Conservation (phyloP, 2,888 invertebrate species). For the Sinohyriopsis cumingii region DNA sequence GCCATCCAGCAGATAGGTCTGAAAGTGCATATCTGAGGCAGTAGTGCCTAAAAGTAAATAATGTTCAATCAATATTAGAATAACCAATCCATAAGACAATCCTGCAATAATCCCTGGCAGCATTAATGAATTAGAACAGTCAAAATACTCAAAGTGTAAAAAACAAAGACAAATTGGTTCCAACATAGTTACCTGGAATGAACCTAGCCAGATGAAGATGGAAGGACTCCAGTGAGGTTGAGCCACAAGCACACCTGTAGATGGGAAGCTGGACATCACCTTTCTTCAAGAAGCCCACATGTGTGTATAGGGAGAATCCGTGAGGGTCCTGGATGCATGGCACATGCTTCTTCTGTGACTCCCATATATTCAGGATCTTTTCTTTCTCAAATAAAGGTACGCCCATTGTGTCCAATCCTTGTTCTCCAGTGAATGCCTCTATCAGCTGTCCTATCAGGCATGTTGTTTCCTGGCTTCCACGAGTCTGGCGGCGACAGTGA, state of each 20-base stretch:
- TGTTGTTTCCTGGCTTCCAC: conserved; percentile 23
- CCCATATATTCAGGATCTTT: conserved; percentile 16
- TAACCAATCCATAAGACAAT: too few species aligned
- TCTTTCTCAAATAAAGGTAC: conserved; percentile 27
- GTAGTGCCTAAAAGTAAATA: conserved; percentile 20
- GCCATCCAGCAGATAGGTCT: conserved; percentile 38
- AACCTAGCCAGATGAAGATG: conserved; percentile 37
- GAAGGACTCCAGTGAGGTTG: conserved; percentile 40
- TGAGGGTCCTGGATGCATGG: conserved; percentile 35
- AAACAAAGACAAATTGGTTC: too few species aligned
- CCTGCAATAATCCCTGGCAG: not conserved
- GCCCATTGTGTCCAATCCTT: conserved; percentile 26
- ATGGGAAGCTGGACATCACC: conserved; percentile 17
- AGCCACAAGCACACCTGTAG: conserved; percentile 36
- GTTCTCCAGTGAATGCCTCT: conserved; percentile 20
- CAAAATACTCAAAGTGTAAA: too few species aligned
- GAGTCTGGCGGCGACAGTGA: conserved; percentile 32
- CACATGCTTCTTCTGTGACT: conserved; percentile 27
- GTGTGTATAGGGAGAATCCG: conserved; percentile 27
- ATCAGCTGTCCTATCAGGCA: conserved; percentile 22
- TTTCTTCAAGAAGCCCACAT: conserved; percentile 25
- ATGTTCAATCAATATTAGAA: too few species aligned
- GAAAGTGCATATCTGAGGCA: conserved; percentile 33
- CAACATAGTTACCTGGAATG: conserved; percentile 23
- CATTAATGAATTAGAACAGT: too few species aligned